A percentile compares a stretch with the other conserved stretches of the same genome.
phyloP scores from a whole-genome alignment of 37 sponge, comb jelly and placozoan genomes.

The Cliona cf. orientalis region DNA sequence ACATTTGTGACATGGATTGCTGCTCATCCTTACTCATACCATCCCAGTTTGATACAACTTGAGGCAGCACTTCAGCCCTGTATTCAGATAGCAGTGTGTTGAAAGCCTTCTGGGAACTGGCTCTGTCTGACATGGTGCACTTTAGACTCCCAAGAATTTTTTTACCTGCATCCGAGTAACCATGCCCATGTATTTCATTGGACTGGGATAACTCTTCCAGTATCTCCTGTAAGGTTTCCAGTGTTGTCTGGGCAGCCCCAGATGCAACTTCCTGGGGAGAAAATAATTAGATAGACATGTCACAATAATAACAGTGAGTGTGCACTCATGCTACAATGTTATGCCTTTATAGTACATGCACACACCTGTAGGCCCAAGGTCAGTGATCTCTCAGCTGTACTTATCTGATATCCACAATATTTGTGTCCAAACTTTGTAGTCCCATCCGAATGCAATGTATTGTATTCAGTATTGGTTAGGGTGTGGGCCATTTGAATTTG shows the following conservation, averaged over 20 bases:
- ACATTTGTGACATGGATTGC: not conserved
- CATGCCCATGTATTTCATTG: not conserved
- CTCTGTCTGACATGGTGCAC: slow-evolving; percentile 53
- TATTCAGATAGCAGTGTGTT: slow-evolving; percentile 21
- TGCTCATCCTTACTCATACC: not conserved
- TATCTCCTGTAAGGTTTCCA: slow-evolving; percentile 1
- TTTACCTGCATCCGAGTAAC: not conserved
- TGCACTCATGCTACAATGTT: too few species aligned
- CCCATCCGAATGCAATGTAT: too few species aligned
- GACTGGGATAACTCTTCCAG: not conserved
- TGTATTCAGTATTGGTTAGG: too few species aligned
- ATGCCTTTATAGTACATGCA: too few species aligned
- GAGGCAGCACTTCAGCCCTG: slow-evolving; percentile 9
- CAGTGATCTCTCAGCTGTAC: too few species aligned
- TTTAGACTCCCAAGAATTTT: too few species aligned
- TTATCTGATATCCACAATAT: too few species aligned
- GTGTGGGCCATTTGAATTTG: too few species aligned
- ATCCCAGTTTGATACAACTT: slow-evolving; percentile 27
- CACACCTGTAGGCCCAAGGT: too few species aligned
- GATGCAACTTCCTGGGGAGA: slow-evolving; percentile 1
- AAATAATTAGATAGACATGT: not conserved
- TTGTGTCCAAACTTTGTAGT: slow-evolving; percentile 45
- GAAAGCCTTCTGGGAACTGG: slow-evolving; percentile 17
- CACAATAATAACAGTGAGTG: too few species aligned
- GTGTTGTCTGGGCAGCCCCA: slow-evolving; percentile 11